phyloP scores from a whole-genome alignment of 2,888 invertebrate genomes.

The Magallana nippona region DNA sequence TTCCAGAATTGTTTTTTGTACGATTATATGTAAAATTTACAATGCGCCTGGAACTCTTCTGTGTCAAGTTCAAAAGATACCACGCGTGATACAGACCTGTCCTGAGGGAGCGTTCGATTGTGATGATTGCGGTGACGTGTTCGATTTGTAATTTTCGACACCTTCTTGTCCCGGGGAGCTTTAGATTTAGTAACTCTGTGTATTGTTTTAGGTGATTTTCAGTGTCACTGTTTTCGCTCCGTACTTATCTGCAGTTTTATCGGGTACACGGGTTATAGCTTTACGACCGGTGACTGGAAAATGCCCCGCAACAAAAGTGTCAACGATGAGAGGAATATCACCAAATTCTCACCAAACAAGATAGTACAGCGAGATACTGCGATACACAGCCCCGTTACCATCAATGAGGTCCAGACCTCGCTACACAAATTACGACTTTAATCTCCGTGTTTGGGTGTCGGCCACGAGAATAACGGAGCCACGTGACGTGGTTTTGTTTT shows the following conservation, averaged over 20 bases:
- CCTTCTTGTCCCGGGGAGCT: neutral
- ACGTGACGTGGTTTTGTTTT: neutral
- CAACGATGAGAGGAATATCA: neutral
- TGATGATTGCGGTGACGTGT: neutral
- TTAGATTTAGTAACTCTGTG: neutral
- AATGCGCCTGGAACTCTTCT: slow-evolving; percentile 2
- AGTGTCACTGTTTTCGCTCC: neutral
- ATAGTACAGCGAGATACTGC: slow-evolving; percentile 5
- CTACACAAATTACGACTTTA: neutral
- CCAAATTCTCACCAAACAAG: slow-evolving; percentile 16
- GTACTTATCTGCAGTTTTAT: neutral
- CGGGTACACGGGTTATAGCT: neutral
- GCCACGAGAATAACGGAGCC: neutral
- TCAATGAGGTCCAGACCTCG: neutral
- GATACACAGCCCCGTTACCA: neutral
- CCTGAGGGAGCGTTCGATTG: slow-evolving; percentile 10
- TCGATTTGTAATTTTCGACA: slow-evolving; percentile 23
- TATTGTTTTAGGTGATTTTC: neutral
- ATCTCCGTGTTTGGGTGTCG: slow-evolving; percentile 11
- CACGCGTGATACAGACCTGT: slow-evolving; percentile 8
- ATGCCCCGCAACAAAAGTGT: slow-evolving; percentile 28
- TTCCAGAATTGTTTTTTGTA: slow-evolving; percentile 14
- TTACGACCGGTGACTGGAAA: neutral
- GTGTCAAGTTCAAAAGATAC: neutral
- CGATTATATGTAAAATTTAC: slow-evolving; percentile 16